Percentiles rank a stretch among this genome's conserved stretches.
Evolutionary conservation across 2,113 vertebrate genomes (phyloP).

Genomic region (Seriola aureovittata): DNA sequence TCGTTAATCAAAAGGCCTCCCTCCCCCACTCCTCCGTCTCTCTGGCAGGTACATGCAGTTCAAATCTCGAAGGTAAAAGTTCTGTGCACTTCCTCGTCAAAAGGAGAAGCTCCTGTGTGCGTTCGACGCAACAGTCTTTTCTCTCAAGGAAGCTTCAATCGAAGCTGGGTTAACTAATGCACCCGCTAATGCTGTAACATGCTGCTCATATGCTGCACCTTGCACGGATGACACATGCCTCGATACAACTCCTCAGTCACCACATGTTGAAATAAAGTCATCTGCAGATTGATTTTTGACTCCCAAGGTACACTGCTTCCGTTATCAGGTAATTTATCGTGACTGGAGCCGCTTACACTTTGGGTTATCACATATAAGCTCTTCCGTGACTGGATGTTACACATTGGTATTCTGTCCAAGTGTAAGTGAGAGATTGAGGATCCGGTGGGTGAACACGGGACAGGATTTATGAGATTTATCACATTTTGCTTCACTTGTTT

Average conservation of each 20-base stretch:
- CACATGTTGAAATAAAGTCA: neutral
- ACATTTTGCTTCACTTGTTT: constrained; percentile 48
- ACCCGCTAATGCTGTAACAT: neutral
- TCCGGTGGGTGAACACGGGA: neutral
- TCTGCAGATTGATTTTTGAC: constrained; percentile 1
- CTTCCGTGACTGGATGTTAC: neutral
- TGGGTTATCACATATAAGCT: neutral
- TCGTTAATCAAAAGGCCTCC: constrained; percentile 10
- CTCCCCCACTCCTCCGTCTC: neutral
- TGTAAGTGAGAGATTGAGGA: constrained; percentile 15
- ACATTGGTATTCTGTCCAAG: constrained; percentile 36
- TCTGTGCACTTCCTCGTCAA: constrained; percentile 30
- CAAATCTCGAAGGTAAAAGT: constrained; percentile 13
- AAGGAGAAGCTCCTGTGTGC: neutral
- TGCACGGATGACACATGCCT: neutral
- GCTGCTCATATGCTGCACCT: neutral
- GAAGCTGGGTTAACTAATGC: neutral
- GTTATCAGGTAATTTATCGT: neutral
- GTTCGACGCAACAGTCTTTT: neutral
- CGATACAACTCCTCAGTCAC: neutral
- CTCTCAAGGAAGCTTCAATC: constrained; percentile 7
- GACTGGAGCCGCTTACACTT: neutral
- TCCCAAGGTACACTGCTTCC: neutral
- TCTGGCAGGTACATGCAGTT: neutral
- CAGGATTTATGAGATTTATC: constrained; percentile 24